These are phyloP conservation scores for Paedocypris micromegethes DNA, from an alignment of 2,797 vertebrate genomes.

Conservation along the genomic window DNA sequence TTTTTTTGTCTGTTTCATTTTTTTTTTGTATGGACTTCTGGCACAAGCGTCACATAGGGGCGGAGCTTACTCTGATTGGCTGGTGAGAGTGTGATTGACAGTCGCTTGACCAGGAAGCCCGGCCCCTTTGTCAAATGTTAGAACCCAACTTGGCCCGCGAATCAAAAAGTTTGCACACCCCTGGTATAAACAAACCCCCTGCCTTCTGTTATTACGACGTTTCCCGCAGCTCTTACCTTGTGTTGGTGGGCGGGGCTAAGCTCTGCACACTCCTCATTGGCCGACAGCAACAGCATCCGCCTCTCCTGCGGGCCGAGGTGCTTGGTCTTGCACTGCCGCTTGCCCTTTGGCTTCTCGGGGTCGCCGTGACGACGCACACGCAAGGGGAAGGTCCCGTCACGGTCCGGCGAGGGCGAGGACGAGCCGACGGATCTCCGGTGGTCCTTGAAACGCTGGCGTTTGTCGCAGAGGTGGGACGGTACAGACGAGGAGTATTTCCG, in stretches of 20 bases:
- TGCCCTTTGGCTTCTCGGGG: constrained; percentile 95
- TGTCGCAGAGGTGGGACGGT: constrained; percentile 75
- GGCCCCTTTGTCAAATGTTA: too few species aligned
- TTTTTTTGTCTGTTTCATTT: too few species aligned
- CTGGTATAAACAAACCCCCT: too few species aligned
- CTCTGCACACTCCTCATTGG: constrained; percentile 78
- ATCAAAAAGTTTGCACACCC: too few species aligned
- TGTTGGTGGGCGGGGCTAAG: constrained; percentile 70
- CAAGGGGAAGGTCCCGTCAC: constrained; percentile 69
- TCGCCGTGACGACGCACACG: constrained; percentile 85
- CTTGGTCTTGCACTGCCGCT: constrained; percentile 98
- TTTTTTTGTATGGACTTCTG: too few species aligned
- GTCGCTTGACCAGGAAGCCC: too few species aligned
- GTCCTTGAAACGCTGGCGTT: constrained; percentile 87
- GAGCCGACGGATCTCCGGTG: constrained; percentile 81
- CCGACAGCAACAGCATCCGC: constrained; percentile 64
- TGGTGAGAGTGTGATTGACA: too few species aligned
- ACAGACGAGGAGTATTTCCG: constrained; percentile 57
- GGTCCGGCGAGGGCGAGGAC: constrained; percentile 55
- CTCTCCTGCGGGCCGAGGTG: constrained; percentile 86
- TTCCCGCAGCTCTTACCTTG: constrained; percentile 65
- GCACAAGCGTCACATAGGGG: too few species aligned
- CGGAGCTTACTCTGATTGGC: too few species aligned
- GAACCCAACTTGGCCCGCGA: too few species aligned
- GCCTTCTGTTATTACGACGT: constrained; percentile 4